These are phyloP conservation scores for Vandiemenella viatica DNA, from an alignment of 2,888 invertebrate genomes.

Conservation along the genomic window DNA sequence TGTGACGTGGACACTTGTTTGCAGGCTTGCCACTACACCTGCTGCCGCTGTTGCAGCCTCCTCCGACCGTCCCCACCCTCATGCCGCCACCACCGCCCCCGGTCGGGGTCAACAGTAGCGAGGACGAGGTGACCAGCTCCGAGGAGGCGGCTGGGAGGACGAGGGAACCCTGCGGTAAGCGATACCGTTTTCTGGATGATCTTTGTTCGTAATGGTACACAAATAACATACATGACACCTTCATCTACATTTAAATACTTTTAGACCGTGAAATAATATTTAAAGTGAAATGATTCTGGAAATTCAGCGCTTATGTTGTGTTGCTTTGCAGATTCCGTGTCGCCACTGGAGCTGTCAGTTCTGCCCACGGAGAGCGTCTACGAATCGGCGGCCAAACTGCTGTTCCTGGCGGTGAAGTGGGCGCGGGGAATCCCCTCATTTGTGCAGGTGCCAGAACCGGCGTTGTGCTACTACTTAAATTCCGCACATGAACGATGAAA, in stretches of 20 bases:
- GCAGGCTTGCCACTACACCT: constrained; percentile 14
- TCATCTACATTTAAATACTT: no score
- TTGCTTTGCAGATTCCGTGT: no score
- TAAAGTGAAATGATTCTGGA: no score
- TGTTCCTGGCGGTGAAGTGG: constrained; percentile 69
- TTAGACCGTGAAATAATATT: no score
- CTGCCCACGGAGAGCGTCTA: constrained; percentile 44
- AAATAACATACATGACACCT: no score
- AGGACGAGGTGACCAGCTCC: constrained; percentile 62
- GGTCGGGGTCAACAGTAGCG: constrained; percentile 33
- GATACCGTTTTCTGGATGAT: no score
- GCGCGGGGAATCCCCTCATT: constrained; percentile 62
- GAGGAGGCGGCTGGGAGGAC: constrained; percentile 37
- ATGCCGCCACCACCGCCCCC: constrained; percentile 22
- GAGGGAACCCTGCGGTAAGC: background rate
- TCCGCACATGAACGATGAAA: no score
- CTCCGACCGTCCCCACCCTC: constrained; percentile 20
- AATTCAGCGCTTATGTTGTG: no score
- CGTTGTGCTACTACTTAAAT: no score
- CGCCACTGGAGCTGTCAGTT: constrained; percentile 21
- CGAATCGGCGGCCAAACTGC: constrained; percentile 57
- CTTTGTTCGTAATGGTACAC: no score
- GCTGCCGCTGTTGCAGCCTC: constrained; percentile 10
- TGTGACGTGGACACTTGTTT: background rate
- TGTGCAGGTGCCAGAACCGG: constrained; percentile 38